Percentiles rank a stretch among this genome's conserved stretches.
Conservation (phyloP, 2,888 invertebrate genomes). For the Synanthedon vespiformis region DNA sequence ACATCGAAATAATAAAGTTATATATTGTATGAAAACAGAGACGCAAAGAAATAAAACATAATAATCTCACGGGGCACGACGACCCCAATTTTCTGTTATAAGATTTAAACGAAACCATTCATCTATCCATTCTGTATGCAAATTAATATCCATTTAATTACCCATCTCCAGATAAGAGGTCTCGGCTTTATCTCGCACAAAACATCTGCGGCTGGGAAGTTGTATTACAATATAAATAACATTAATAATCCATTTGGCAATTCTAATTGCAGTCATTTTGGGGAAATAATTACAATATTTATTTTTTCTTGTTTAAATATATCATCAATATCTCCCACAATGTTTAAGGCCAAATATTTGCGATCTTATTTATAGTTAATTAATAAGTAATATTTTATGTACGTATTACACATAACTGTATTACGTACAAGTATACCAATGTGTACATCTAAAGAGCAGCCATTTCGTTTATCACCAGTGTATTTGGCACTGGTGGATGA, state of each 20-base stretch:
- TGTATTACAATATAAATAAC: slow-evolving; percentile 29
- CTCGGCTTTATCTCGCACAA: slow-evolving; percentile 24
- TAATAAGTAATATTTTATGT: too few relatives aligned
- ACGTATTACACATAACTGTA: too few relatives aligned
- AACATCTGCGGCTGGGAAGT: slow-evolving; percentile 18
- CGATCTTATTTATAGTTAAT: too few relatives aligned
- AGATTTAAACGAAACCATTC: slow-evolving; percentile 28
- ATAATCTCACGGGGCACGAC: slow-evolving; percentile 41
- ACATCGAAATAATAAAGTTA: neutral
- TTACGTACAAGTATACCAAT: too few relatives aligned
- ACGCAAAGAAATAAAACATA: slow-evolving; percentile 1
- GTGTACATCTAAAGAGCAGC: too few relatives aligned
- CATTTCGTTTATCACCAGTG: too few relatives aligned
- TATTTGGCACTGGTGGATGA: too few relatives aligned
- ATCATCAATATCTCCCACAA: too few relatives aligned
- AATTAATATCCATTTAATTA: slow-evolving; percentile 51
- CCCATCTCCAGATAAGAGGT: slow-evolving; percentile 26
- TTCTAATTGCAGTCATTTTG: slow-evolving; percentile 4
- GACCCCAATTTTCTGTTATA: slow-evolving; percentile 38
- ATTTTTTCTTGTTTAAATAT: too few relatives aligned
- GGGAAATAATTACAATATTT: too few relatives aligned
- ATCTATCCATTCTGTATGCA: slow-evolving; percentile 37
- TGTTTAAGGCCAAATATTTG: too few relatives aligned
- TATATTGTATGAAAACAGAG: neutral
- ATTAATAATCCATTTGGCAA: slow-evolving; percentile 20